These are phyloP conservation scores for Eulithis prunata DNA, from an alignment of 2,888 invertebrate genomes.

Conservation along the genomic window DNA sequence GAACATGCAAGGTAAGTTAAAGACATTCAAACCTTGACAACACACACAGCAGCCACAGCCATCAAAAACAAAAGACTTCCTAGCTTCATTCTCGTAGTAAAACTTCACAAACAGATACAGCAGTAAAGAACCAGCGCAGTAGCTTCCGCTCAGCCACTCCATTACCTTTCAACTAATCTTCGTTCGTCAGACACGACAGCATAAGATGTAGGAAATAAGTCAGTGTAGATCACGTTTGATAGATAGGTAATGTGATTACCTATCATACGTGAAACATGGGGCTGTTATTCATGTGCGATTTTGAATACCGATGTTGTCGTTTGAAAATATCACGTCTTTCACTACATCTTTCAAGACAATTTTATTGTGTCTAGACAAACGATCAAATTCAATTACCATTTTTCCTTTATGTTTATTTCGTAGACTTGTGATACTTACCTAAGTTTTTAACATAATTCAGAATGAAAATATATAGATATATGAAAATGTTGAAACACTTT, in stretches of 20 bases:
- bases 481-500: no score
- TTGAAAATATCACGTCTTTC: background rate
- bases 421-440: no score
- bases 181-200: conserved; percentile 2
- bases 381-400: no score
- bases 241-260: conserved; percentile 55
- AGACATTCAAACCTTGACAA: conserved; percentile 61
- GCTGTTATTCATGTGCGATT: conserved; percentile 19
- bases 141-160: conserved; percentile 65
- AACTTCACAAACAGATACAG: conserved; percentile 62
- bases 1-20: no score
- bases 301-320: conserved; percentile 17
- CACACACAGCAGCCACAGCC: conserved; percentile 48
- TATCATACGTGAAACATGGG: background rate
- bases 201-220: conserved; percentile 9
- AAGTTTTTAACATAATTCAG: no score
- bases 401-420: no score
- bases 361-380: no score
- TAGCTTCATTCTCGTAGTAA: conserved; percentile 74
- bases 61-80: conserved; percentile 52
- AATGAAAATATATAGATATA: no score
- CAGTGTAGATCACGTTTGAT: conserved; percentile 48
- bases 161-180: conserved; percentile 42
- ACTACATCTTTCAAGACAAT: no score
- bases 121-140: conserved; percentile 66